Conservation (phyloP, 1,140 invertebrate species). For the Drosophila takahashii region DNA sequence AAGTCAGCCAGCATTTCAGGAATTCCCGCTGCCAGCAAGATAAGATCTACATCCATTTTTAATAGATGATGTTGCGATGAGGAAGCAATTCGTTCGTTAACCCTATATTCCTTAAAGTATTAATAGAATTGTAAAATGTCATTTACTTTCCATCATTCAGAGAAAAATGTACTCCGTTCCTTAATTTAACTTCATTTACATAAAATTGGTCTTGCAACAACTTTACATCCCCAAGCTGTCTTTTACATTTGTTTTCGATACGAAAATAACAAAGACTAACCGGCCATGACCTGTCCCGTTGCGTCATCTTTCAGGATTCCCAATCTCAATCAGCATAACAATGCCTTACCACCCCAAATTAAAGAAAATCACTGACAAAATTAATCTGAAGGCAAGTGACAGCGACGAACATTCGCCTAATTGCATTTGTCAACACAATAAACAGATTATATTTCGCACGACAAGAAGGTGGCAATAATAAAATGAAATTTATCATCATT, state of each 20-base stretch:
- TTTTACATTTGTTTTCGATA: neutral
- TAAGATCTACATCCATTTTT: neutral
- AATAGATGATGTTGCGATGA: neutral
- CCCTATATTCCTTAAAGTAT: no score
- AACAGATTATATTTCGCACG: slow-evolving; percentile 33
- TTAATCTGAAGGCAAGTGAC: slow-evolving; percentile 24
- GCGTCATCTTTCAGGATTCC: neutral
- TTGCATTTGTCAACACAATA: slow-evolving; percentile 45
- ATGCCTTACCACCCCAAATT: neutral
- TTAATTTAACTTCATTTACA: slow-evolving; percentile 24
- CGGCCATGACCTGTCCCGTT: neutral
- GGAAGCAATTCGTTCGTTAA: neutral
- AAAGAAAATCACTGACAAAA: slow-evolving; percentile 12
- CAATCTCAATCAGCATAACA: slow-evolving; percentile 6
- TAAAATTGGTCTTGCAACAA: neutral
- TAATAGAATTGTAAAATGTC: no score
- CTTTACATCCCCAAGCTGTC: neutral
- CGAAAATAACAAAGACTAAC: slow-evolving; percentile 1
- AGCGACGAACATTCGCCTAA: slow-evolving; percentile 23
- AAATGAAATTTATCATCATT: slow-evolving; percentile 40
- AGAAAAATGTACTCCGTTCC: no score
- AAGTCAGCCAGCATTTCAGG: neutral
- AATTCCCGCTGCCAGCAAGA: neutral
- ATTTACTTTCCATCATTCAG: no score
- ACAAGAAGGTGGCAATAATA: slow-evolving; percentile 1